phyloP scores from a whole-genome alignment of 2,797 vertebrate species.

The Urocyon cinereoargenteus region DNA sequence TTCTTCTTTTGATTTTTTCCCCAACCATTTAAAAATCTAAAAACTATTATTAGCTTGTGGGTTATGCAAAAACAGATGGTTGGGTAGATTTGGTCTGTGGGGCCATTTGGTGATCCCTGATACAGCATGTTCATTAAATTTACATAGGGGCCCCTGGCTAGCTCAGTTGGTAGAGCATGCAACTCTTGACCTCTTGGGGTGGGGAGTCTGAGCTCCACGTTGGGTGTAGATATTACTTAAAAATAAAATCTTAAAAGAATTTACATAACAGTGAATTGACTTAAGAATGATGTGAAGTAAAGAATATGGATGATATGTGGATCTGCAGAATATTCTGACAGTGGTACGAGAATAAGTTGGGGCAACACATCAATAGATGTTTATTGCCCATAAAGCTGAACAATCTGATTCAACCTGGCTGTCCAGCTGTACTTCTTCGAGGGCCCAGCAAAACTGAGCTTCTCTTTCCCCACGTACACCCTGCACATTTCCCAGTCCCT shows the following conservation, averaged over 20 bases:
- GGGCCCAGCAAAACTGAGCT: background rate
- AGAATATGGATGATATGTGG: background rate
- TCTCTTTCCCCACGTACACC: background rate
- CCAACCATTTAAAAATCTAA: background rate
- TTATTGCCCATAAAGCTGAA: background rate
- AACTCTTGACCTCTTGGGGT: background rate
- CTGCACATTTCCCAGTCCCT: background rate
- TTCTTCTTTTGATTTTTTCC: background rate
- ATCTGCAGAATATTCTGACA: background rate
- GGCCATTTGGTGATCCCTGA: background rate
- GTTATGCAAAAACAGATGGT: background rate
- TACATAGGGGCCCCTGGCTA: background rate
- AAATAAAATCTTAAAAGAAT: background rate
- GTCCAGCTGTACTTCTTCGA: background rate
- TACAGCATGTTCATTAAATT: background rate
- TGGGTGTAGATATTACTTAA: background rate
- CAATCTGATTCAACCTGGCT: background rate
- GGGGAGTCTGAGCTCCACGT: background rate
- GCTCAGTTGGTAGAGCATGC: background rate
- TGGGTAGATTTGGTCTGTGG: background rate
- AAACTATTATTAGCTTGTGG: background rate
- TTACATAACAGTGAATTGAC: background rate
- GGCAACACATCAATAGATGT: background rate
- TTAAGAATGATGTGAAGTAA: background rate
- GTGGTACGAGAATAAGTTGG: background rate